phyloP scores from a whole-genome alignment of 2,888 invertebrate genomes.

The Metallyticus violacea region DNA sequence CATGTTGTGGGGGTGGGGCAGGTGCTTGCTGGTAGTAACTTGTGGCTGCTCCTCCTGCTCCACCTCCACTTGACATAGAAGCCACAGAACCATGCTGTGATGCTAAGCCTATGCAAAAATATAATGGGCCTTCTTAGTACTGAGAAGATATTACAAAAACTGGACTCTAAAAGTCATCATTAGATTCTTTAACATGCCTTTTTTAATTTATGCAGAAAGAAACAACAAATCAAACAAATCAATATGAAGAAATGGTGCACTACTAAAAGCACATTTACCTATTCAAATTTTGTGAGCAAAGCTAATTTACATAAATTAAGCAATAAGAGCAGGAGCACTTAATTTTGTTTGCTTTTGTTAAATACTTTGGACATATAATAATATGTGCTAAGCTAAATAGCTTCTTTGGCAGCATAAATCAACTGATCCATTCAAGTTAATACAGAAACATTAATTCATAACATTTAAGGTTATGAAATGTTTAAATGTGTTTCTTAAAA shows the following conservation, averaged over 20 bases:
- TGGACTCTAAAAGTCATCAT: too few relatives aligned
- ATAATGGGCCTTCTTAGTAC: not conserved
- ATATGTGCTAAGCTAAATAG: too few relatives aligned
- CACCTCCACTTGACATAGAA: constrained; percentile 45
- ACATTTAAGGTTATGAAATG: too few relatives aligned
- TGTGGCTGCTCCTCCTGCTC: constrained; percentile 42
- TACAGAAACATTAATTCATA: too few relatives aligned
- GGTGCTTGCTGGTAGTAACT: constrained; percentile 50
- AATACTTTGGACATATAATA: too few relatives aligned
- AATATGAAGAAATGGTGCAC: not conserved
- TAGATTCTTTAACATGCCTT: not conserved
- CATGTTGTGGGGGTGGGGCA: constrained; percentile 4
- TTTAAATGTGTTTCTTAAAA: too few relatives aligned
- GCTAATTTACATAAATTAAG: not conserved
- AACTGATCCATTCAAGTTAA: too few relatives aligned
- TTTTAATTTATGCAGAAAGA: not conserved
- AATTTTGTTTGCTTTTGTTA: too few relatives aligned
- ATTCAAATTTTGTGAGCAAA: not conserved
- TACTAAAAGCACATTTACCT: not conserved
- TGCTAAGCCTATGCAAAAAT: constrained; percentile 45
- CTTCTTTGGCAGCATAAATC: too few relatives aligned
- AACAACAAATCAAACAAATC: not conserved
- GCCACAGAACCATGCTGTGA: constrained; percentile 53
- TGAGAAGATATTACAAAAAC: not conserved
- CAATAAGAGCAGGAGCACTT: not conserved